phyloP scores from a whole-genome alignment of 1,140 invertebrate species.

The Lepidurus couesii region DNA sequence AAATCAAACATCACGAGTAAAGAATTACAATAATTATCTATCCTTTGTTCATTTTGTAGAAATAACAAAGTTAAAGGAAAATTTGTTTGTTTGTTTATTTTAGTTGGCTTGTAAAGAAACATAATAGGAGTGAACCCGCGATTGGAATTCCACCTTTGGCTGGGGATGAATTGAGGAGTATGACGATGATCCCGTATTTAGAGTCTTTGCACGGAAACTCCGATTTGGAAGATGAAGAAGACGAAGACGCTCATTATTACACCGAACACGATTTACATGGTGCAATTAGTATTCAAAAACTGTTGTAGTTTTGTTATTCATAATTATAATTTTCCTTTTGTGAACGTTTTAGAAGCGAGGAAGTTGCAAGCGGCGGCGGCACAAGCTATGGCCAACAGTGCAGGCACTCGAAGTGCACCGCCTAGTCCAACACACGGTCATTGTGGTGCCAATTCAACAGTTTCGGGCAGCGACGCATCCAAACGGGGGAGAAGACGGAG shows the following conservation, averaged over 20 bases:
- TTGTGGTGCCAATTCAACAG: background rate
- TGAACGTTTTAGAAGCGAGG: constrained; percentile 40
- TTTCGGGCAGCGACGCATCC: constrained; percentile 32
- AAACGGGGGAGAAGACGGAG: constrained; percentile 28
- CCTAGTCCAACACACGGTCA: constrained; percentile 26
- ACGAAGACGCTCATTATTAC: constrained; percentile 54
- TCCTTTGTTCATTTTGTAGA: background rate
- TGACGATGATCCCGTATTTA: constrained; percentile 86
- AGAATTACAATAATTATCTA: constrained; percentile 39
- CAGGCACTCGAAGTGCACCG: constrained; percentile 29
- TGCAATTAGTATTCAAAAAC: constrained; percentile 40
- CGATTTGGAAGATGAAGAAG: constrained; percentile 48
- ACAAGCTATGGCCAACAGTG: constrained; percentile 22
- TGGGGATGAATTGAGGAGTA: constrained; percentile 68
- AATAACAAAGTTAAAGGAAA: background rate
- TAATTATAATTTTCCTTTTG: constrained; percentile 36
- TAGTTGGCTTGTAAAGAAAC: constrained; percentile 71
- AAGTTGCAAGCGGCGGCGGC: constrained; percentile 27
- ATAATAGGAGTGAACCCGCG: constrained; percentile 54
- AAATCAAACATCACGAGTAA: constrained; percentile 78
- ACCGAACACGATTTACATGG: constrained; percentile 67
- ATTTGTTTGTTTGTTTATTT: constrained; percentile 43
- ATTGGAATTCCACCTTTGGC: constrained; percentile 65
- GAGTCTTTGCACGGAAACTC: constrained; percentile 75
- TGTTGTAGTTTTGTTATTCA: constrained; percentile 34